Conservation (phyloP, 2,113 vertebrate species). For the Leucopsar rothschildi region DNA sequence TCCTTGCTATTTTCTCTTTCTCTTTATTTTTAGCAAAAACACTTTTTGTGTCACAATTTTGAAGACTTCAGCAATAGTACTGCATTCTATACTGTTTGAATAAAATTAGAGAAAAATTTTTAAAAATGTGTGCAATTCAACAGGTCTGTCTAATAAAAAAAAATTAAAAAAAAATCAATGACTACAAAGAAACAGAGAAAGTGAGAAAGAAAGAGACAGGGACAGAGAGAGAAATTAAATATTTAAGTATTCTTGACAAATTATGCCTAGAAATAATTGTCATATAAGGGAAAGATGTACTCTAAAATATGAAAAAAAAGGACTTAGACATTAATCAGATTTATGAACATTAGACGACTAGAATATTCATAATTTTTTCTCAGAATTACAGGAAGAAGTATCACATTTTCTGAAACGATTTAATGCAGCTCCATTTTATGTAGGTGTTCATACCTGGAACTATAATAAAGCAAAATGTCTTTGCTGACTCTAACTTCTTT, state of each 20-base stretch:
- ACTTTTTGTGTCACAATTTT: background rate
- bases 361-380: slow-evolving; percentile 54
- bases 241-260: slow-evolving; percentile 19
- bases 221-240: background rate
- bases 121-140: background rate
- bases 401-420: slow-evolving; percentile 48
- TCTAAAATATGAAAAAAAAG: background rate
- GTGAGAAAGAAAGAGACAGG: background rate
- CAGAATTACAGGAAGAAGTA: slow-evolving; percentile 53
- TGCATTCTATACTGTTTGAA: background rate
- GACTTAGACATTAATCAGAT: slow-evolving; percentile 43
- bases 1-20: background rate
- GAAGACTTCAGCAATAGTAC: background rate
- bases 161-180: background rate
- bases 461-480: slow-evolving; percentile 65
- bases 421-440: slow-evolving; percentile 24
- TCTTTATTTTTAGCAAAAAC: background rate
- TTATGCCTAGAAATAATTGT: slow-evolving; percentile 9
- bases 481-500: slow-evolving; percentile 53
- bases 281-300: background rate
- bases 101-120: background rate
- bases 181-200: background rate
- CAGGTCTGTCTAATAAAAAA: background rate
- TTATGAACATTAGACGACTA: slow-evolving; percentile 23
- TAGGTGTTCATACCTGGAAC: slow-evolving; percentile 32